Evolutionary conservation across 2,113 vertebrate species (phyloP), one percentile per base, ranked within the genome.

Genomic region (Dromas ardeola): DNA sequence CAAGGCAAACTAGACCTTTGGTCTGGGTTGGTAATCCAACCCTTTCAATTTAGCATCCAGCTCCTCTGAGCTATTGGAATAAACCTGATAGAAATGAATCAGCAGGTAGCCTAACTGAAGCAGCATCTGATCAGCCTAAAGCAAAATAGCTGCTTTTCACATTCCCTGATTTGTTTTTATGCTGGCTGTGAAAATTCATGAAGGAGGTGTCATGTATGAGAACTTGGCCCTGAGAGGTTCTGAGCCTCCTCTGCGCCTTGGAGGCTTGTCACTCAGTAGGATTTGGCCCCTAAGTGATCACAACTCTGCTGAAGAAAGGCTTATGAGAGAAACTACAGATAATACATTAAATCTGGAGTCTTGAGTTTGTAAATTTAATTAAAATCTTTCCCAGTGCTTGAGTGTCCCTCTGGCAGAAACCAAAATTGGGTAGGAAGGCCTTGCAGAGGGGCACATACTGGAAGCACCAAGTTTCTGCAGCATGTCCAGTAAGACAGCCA

Each of bases 111-210:
- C 69, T 69, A 65, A 76, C 29, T 84, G 88, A 92, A 95, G 81
- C 56, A 93, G 38, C 47, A n/a, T 86, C 72, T 86, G 23, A 59
- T 89, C 6, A 4, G 55, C 59, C 52, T 81, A 38, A 88, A 90
- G 83, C 50, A 67, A 78, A 94, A 92, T 14, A 90, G 18, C 43
- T 74, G 34, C 73, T 91, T 95, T 95, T 94, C 81, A 84, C 12
- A 21, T 84, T 88, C 49, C 49, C 17, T 81, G 53, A 36, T 79
- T 84, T 65, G 36, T 79, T 82, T 66, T 65, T 52, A 16, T 63
- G n/a, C 26, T 92, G 58, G 49, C 88, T 83, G 50, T 84, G 70
- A 72, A 78, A 90, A 81, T 85, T 76, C 0, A 0, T 79, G 52
- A 59, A 87, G 66, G 38, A 87, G 23, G 20, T 71, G 13, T 81